Evolutionary conservation across 2,888 invertebrate species (phyloP), one percentile per base, ranked within the genome.

Genomic region (Sphecodes monilicornis): DNA sequence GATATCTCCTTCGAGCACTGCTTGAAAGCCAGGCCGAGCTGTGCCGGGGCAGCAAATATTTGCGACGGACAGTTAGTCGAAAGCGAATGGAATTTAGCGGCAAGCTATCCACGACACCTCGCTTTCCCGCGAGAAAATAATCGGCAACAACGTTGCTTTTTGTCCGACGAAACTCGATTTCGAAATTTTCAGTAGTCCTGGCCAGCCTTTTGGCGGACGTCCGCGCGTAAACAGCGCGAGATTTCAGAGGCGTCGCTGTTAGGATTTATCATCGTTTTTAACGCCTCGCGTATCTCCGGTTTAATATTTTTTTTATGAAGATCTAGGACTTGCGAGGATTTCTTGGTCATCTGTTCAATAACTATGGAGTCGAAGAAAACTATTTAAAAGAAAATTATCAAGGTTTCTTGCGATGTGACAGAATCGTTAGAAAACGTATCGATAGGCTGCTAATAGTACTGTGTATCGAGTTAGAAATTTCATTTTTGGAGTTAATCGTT

Each of bases 1-100:
- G 64, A 64, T 64, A 64, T 64, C 64, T 64, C 32, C 18, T 32
- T 32, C 60, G 32, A 64, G 64, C 64, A 32, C 29, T 32, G 64
- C 29, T 64, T 64, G 29, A 64, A 29, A 26, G 60, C 26, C 29
- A 29, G 16, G 29, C 60, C 6, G 60, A 29, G 60, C 60, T 4
- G 26, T n/a, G 57, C 11, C 54, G 11, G 4, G 26, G 26, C 26
- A 26, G 4, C 18, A 64, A 64, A 64, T 64, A 32, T 64, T 64
- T 64, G 64, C 64, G 29, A 32, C 64, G 32, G 64, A 29, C 29
- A 32, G n/a, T n/a, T n/a, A n/a, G 64, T 18, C 18, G 64, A 64
- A 64, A 64, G 64, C 29, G 29, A 32, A 32, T 18, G 29, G 64
- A 64, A 64, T 64, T 64, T 64, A 64, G 18, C 18, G 64, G 29